Evolutionary conservation across 1,140 invertebrate genomes (phyloP), one percentile per base, ranked within the genome.

Genomic region (Aphis gossypii): DNA sequence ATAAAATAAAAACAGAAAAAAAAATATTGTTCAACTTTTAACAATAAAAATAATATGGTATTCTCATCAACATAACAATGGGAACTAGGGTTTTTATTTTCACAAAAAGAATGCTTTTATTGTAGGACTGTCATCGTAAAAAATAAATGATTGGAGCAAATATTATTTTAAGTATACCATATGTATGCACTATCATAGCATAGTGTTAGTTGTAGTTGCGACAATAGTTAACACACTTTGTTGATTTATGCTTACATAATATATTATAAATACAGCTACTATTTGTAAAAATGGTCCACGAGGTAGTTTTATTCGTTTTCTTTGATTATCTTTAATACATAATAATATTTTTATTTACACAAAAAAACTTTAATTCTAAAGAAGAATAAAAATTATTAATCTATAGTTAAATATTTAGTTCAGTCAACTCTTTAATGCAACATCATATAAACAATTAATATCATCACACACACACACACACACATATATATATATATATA

Each of bases 141-240:
- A 87, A 87, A 87, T 87, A 87, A 87, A 30, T 87, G 86, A 87
- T 87, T 48, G 18, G 44, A 87, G 46, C 51, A 87, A 48, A 87
- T 48, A 86, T 86, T 86, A 86, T 86, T 86, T 86, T 86, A 46
- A 46, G 23, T 44, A 86, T 18, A 86, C 41, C 84, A 86, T 86
- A 86, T 86, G 84, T n/a, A 46, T 46, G 21, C 84, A 46, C 35
- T 84, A 83, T 18, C 35, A 38, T 38, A 2, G 83, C 38, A 25
- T 35, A 38, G 21, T 84, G 83, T 84, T 25, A 38, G 35, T 41
- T 41, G 21, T 38, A 20, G 38, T 25, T 41, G 83, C 83, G 35
- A 38, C 35, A 82, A 82, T 82, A 35, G 76, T 82, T 82, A 82
- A 82, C 76, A 82, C 76, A 38, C 35, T 82, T 35, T 38, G 35